Percentiles rank a stretch among this genome's conserved stretches.
These are phyloP conservation scores for Rhagonycha fulva DNA, from an alignment of 2,888 invertebrate species.

Conservation along the genomic window DNA sequence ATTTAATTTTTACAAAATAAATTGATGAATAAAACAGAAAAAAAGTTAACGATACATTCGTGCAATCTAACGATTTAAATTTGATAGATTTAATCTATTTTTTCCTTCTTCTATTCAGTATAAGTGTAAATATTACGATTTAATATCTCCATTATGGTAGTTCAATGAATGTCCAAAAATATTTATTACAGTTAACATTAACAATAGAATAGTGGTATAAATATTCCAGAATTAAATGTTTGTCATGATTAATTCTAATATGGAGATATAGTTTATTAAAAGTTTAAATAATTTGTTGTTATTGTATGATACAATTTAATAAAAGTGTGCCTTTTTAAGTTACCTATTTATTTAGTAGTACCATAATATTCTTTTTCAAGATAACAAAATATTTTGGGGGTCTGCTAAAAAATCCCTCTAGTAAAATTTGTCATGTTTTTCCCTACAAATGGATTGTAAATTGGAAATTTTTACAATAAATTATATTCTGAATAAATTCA, in stretches of 20 bases:
- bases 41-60: too few relatives aligned
- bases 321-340: neutral
- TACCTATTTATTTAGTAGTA: neutral
- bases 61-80: too few relatives aligned
- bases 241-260: neutral
- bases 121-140: neutral
- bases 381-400: too few relatives aligned
- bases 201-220: neutral
- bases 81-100: too few relatives aligned
- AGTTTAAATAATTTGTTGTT: neutral
- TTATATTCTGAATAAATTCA: too few relatives aligned
- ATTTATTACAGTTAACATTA: neutral
- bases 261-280: neutral
- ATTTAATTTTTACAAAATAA: too few relatives aligned
- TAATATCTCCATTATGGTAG: neutral
- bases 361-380: neutral
- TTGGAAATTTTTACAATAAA: too few relatives aligned
- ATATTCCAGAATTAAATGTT: neutral
- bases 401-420: too few relatives aligned
- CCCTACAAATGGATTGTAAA: too few relatives aligned
- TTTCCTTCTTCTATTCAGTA: neutral
- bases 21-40: too few relatives aligned
- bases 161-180: neutral
- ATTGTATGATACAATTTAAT: neutral
- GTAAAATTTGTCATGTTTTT: too few relatives aligned